A percentile compares a stretch with the other conserved stretches of the same genome.
These are phyloP conservation scores for Ramazzottius varieornatus DNA, from an alignment of 2,888 invertebrate genomes.

Conservation along the genomic window DNA sequence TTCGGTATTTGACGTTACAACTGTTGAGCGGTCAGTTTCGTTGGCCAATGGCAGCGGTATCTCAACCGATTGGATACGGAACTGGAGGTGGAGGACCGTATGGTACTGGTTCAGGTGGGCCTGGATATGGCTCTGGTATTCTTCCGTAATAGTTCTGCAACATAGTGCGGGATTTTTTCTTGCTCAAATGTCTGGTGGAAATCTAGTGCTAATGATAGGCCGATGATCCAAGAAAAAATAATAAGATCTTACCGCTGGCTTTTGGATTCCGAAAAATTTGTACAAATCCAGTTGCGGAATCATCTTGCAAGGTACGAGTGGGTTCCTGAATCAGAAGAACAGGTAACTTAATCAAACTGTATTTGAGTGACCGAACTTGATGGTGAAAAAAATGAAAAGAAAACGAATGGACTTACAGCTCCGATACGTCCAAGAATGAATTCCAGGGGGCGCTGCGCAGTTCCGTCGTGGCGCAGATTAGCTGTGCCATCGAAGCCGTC, in stretches of 20 bases:
- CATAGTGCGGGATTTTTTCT: no score
- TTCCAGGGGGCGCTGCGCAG: slow-evolving; percentile 2
- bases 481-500: neutral
- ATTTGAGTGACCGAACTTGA: no score
- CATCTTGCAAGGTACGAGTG: neutral
- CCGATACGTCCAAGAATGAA: neutral
- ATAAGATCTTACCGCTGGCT: no score
- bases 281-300: neutral
- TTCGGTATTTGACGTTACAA: no score
- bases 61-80: no score
- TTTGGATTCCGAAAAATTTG: neutral
- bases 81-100: no score
- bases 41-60: no score
- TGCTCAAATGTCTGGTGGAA: no score
- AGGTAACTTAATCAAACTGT: neutral
- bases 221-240: no score
- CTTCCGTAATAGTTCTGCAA: no score
- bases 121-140: neutral
- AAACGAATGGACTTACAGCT: neutral
- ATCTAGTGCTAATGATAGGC: no score
- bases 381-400: neutral
- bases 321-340: neutral
- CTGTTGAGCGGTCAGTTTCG: no score
- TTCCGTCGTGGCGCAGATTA: neutral
- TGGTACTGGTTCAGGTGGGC: neutral